Percentiles rank a stretch among this genome's conserved stretches.
Evolutionary conservation across 1,140 invertebrate genomes (phyloP).

Genomic region (Macrostomum lignano): DNA sequence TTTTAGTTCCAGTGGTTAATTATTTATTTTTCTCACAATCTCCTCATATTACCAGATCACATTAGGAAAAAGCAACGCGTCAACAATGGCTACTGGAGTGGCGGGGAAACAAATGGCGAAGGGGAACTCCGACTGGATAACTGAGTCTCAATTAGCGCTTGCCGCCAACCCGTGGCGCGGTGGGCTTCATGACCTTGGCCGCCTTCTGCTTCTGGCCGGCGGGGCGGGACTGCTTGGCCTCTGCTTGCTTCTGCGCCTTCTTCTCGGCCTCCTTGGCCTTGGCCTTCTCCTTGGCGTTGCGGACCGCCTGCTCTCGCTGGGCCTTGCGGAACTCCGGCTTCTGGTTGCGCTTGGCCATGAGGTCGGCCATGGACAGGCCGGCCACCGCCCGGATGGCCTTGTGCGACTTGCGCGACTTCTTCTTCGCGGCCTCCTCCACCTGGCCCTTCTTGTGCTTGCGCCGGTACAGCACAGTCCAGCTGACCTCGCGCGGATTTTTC

Average conservation of each 20-base stretch:
- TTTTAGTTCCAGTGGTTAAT: too few relatives aligned
- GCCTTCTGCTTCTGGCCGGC: not conserved
- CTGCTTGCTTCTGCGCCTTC: not conserved
- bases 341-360: conserved; percentile 48
- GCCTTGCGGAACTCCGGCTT: conserved; percentile 4
- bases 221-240: not conserved
- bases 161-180: not conserved
- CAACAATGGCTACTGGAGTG: too few relatives aligned
- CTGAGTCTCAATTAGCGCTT: too few relatives aligned
- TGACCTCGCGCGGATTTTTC: conserved; percentile 88
- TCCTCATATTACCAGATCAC: too few relatives aligned
- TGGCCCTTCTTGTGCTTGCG: conserved; percentile 96
- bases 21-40: too few relatives aligned
- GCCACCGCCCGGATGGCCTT: conserved; percentile 92
- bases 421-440: conserved; percentile 48
- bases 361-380: conserved; percentile 75
- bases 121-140: too few relatives aligned
- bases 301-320: conserved; percentile 1
- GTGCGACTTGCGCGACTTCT: conserved; percentile 71
- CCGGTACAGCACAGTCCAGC: conserved; percentile 94
- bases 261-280: not conserved
- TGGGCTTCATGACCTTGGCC: not conserved
- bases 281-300: not conserved
- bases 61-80: too few relatives aligned
- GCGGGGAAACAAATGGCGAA: too few relatives aligned